These are phyloP conservation scores for Doryteuthis pealeii DNA, from an alignment of 1,140 invertebrate genomes.

Conservation along the genomic window DNA sequence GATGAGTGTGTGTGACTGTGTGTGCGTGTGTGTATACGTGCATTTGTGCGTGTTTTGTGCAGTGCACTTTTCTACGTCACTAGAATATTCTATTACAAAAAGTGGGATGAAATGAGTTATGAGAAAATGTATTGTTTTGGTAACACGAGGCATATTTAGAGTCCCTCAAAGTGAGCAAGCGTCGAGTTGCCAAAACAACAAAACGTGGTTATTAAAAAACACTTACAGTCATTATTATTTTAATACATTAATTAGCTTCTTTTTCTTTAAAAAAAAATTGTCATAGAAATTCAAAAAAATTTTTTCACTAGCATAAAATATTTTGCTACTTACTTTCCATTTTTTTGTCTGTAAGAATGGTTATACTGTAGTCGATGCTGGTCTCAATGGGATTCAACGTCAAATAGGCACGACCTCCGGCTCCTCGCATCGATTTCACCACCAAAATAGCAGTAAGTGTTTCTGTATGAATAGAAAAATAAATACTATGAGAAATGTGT, in stretches of 20 bases:
- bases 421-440: neutral
- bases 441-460: neutral
- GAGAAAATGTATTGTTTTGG: too few relatives aligned
- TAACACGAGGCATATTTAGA: too few relatives aligned
- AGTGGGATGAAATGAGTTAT: too few relatives aligned
- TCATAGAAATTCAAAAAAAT: too few relatives aligned
- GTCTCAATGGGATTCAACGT: neutral
- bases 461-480: neutral
- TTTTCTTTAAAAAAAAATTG: too few relatives aligned
- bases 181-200: too few relatives aligned
- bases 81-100: too few relatives aligned
- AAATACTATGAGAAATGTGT: neutral
- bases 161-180: too few relatives aligned
- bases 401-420: neutral
- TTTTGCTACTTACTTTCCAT: neutral
- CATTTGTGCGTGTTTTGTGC: neutral
- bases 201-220: too few relatives aligned
- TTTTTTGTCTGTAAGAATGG: neutral
- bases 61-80: neutral
- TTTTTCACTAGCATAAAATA: too few relatives aligned
- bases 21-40: neutral
- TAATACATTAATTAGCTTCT: too few relatives aligned
- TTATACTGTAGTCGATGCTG: neutral
- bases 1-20: neutral
- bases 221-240: too few relatives aligned